Percentiles rank a stretch among this genome's conserved stretches.
These are phyloP conservation scores for Psilanteris sp. DNA, from an alignment of 1,140 invertebrate genomes.

Conservation along the genomic window DNA sequence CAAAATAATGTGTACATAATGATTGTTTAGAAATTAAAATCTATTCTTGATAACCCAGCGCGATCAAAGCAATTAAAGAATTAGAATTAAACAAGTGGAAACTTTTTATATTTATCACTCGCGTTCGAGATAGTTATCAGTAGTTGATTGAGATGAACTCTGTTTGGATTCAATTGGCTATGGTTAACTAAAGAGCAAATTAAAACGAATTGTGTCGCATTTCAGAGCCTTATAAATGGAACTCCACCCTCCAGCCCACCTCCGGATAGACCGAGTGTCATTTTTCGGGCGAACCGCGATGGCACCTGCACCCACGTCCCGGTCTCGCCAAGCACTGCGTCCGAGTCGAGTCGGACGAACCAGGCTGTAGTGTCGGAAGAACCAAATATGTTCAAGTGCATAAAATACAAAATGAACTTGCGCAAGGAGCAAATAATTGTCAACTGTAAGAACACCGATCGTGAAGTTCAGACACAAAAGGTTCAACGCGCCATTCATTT, in stretches of 20 bases:
- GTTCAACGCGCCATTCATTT: neutral
- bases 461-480: constrained; percentile 63
- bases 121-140: no score
- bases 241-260: constrained; percentile 79
- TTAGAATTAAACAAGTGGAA: no score
- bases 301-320: constrained; percentile 85
- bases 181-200: no score
- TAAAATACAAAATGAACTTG: constrained; percentile 89
- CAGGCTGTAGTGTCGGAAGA: constrained; percentile 7
- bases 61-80: no score
- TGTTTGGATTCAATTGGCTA: no score
- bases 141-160: no score
- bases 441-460: constrained; percentile 80
- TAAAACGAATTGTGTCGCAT: no score
- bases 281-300: constrained; percentile 89
- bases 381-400: constrained; percentile 85
- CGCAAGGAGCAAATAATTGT: constrained; percentile 83
- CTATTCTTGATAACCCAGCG: no score
- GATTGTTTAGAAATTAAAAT: no score
- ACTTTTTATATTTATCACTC: no score
- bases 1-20: no score
- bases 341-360: constrained; percentile 1
- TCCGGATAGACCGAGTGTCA: constrained; percentile 83
- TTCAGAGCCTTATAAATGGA: constrained; percentile 73
- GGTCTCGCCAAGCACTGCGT: constrained; percentile 46